Base-by-base conservation (phyloP, 2,113 vertebrate species). In the Scatophagus argus region DNA sequence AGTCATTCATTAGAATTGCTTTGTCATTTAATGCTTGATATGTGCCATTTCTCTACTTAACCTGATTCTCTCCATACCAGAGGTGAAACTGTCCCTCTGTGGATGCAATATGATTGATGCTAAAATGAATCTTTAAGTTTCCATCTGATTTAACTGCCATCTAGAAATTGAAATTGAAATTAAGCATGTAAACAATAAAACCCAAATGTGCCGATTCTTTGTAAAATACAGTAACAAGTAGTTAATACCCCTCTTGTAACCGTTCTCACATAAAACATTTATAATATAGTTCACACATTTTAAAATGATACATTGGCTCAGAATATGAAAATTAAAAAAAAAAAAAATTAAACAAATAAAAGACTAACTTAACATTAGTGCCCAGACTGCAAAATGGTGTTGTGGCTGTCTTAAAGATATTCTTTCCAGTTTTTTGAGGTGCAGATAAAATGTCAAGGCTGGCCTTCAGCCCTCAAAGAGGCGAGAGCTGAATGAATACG, bases 401-500 rank as follows among this genome's bases (percentile, higher is more conserved):
- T 64, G 47, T 69, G 27, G 64, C 73, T 78, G 85, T 75, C 69
- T 66, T 11, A 63, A 54, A 73, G 23, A 70, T 21, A 31, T 62
- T 49, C 64, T 25, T 65, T 75, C 52, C 74, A 27, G 54, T 62
- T 77, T 21, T 63, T 39, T 55, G 49, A 58, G 27, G 46, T 52
- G 51, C 31, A 56, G 69, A 32, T 44, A 5, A 46, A 74, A 43
- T 16, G 5, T 97, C 95, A 97, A 64, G 96, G 95, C 27, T 95
- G 95, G 63, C 95, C 94, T 59, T 95, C 88, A 60, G 97, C 95
- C 79, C 77, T 93, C 47, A 95, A 79, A 13, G 96, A 97, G 36
- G 96, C 96, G 73, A 98, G 92, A n/a, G 97, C 97, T 43, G 97
- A 97, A 0, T 98, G 97, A 71, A 98, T 97, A 44, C 97, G 97